A percentile compares a stretch with the other conserved stretches of the same genome.
phyloP scores from a whole-genome alignment of 2,113 vertebrate genomes.

The Elgaria multicarinata region DNA sequence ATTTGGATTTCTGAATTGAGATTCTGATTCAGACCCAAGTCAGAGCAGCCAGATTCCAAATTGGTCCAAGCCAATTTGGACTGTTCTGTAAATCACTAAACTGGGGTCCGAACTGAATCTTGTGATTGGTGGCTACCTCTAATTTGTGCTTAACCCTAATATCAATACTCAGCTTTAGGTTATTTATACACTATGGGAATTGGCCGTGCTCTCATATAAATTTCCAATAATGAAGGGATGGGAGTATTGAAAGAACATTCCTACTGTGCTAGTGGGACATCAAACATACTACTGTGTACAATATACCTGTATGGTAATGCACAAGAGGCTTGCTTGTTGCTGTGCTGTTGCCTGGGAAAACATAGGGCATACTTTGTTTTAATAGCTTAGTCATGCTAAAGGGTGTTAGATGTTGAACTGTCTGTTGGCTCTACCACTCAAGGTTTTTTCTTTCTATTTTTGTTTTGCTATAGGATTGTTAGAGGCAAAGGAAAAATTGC shows the following conservation, averaged over 20 bases:
- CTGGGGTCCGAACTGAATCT: too few species aligned
- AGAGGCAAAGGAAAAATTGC: slow-evolving; percentile 26
- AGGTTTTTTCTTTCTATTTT: background rate
- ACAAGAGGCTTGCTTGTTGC: background rate
- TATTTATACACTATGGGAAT: background rate
- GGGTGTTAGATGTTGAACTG: slow-evolving; percentile 25
- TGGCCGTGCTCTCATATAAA: background rate
- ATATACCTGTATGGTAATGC: too few species aligned
- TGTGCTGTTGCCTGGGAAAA: background rate
- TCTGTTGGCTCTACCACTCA: slow-evolving; percentile 7
- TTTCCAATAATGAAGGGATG: background rate
- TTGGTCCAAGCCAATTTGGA: too few species aligned
- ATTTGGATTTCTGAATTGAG: too few species aligned
- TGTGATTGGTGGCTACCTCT: too few species aligned
- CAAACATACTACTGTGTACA: background rate
- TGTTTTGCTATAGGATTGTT: background rate
- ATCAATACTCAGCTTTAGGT: too few species aligned
- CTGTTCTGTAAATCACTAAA: too few species aligned
- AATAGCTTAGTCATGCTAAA: slow-evolving; percentile 22
- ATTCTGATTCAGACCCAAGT: too few species aligned
- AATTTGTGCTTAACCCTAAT: too few species aligned
- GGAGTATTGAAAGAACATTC: background rate
- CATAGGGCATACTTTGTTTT: background rate
- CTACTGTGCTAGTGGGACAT: background rate
- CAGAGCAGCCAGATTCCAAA: too few species aligned